Base-by-base conservation (phyloP, 2,888 invertebrate genomes). In the Bunonema sp. region DNA sequence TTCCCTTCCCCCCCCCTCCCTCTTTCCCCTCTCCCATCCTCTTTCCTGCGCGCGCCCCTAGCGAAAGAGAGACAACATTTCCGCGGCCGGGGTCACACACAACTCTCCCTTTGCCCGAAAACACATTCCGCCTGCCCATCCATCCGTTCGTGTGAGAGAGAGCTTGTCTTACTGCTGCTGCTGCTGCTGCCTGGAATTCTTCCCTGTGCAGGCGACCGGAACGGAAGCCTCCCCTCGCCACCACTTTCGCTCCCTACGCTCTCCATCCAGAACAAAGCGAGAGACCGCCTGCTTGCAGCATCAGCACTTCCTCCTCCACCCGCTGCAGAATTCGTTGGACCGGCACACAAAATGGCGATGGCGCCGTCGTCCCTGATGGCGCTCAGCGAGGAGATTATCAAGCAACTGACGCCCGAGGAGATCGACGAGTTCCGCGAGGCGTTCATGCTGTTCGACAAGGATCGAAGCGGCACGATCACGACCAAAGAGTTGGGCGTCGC, bases 401-500 rank as follows among this genome's bases (percentile, higher is more conserved):
- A 61, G 44, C 53, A 51, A 58, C 41, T 67, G 41, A 60, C 65
- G 4, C 63, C 62, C 7, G 67, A 67, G 36, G 67, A 68, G 37
- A 67, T 68, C 45, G 67, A 67, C 46, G 67, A 67, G 48, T 68
- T 67, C 47, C 50, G 61, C 12, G 67, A 67, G 50, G 61, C 66
- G 2, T 67, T 67, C 48, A 61, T 67, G 65, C 61, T 66, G 61
- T 66, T 66, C 42, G 66, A 66, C 43, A 66, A 66, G 42, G 35
- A 67, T 49, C 62, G 64, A n/a, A 64, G 59, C 44, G 67, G 67
- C 19, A 68, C 65, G n/a, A 67, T 67, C 24, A 62, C 63, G 20
- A 67, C 64, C 4, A 68, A 67, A 40, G 67, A 67, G 45, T 53
- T 67, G 52, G 67, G 67, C 34, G 61, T 67, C n/a, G 67, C 67